Evolutionary conservation across 2,888 invertebrate species (phyloP), one percentile per base, ranked within the genome.

Genomic region (Chrysomela aeneicollis): DNA sequence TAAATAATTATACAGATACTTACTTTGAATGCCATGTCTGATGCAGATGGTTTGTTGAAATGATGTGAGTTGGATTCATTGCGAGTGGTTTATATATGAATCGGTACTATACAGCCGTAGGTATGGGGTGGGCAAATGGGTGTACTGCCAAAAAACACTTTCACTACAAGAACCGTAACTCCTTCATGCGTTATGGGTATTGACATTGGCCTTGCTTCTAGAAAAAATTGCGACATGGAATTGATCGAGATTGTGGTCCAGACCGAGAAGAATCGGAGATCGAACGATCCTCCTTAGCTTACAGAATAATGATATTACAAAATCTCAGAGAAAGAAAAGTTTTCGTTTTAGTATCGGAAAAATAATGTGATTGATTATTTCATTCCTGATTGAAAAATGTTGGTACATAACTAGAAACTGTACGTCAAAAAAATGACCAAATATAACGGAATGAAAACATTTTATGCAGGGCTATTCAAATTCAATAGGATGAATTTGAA

Each of bases 1-100:
- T 32, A 61, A 46, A 63, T 19, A 46, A 26, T 61, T 37, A 19
- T 18, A 35, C 32, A 5, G 17, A 42, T 32, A 74, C 76, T 74
- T 71, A 76, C 76, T 74, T 76, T 74, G 73, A 74, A 75, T 68
- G 76, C 72, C 76, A 76, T 76, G 74, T 72, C 71, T 62, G 68
- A 52, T 49, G 47, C 71, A 60, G 66, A 52, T 49, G 49, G 62
- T 46, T 65, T 46, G 51, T 49, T 51, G 30, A 52, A 65, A 52
- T 63, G 12, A 42, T 64, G 63, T 47, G 51, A 32, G 49, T 35
- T 42, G 21, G 57, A 51, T 19, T 15, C 54, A 32, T 46, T 50
- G 61, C 17, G 50, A n/a, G 21, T 26, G 61, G 61, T 64, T 58
- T 67, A 59, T 67, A 67, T 67, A 67, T 52, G 47, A 35, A 49